phyloP scores from a whole-genome alignment of 2,797 vertebrate species.

The Pygocentrus nattereri region DNA sequence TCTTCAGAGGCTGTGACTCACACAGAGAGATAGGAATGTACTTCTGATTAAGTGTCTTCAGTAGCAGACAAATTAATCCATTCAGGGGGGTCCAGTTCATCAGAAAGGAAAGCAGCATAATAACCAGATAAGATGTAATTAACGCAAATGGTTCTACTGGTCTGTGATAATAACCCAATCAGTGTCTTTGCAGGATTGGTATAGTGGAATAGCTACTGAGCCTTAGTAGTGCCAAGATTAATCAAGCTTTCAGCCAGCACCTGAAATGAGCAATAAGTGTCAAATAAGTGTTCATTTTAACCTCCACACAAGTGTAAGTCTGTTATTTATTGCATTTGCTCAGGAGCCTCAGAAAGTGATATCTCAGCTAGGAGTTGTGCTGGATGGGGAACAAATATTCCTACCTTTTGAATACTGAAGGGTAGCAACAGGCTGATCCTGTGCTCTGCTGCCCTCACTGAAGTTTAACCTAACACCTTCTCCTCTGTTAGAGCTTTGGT shows the following conservation, averaged over 20 bases:
- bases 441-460: not conserved
- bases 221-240: not conserved
- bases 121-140: conserved; percentile 20
- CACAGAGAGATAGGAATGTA: conserved; percentile 28
- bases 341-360: too few species aligned
- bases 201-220: not conserved
- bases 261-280: not conserved
- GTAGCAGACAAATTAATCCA: conserved; percentile 24
- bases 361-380: too few species aligned
- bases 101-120: conserved; percentile 5
- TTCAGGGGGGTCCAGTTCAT: conserved; percentile 22
- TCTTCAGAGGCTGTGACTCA: conserved; percentile 36
- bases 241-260: not conserved
- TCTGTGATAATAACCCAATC: conserved; percentile 7
- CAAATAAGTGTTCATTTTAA: not conserved
- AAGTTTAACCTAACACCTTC: not conserved
- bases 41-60: conserved; percentile 36
- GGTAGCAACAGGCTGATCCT: not conserved
- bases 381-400: too few species aligned
- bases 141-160: conserved; percentile 8
- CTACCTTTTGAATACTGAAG: too few species aligned
- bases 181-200: not conserved
- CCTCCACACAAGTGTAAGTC: not conserved
- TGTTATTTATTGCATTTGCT: not conserved
- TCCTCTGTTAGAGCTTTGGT: not conserved